Evolutionary conservation across 2,888 invertebrate genomes (phyloP), one percentile per base, ranked within the genome.

Genomic region (Dynastes hyllus): DNA sequence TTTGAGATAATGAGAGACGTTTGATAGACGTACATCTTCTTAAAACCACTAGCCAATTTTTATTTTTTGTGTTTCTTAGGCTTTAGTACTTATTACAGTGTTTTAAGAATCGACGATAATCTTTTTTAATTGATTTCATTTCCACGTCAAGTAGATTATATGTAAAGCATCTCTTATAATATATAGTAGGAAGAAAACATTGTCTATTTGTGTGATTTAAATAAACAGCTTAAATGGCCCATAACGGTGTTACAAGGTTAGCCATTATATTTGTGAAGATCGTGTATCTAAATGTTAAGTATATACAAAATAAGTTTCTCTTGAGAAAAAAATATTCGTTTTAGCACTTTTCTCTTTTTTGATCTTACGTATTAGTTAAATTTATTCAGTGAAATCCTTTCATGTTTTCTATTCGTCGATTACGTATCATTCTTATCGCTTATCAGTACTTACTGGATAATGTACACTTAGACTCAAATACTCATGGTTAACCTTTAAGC

Each of bases 1-100:
- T 93, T 94, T 85, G 93, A 94, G 86, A 85, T 94, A 58, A 89
- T 93, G 88, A 88, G 92, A 79, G 93, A 93, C 85, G 91, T 89
- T 76, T 81, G 75, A 80, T 80, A 22, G 45, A 61, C 73, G 73
- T 75, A 45, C 11, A 45, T 27, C 27, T 22, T 75, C 61, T 45
- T 61, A 40, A 61, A 58, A 75, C 13, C 50, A 61, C 45, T 75
- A 75, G 73, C 45, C 61, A 61, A 75, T 50, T 75, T 45, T 71
- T 70, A 37, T 71, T 51, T 71, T 55, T 55, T 63, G 27, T 63
- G 73, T 75, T 61, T 70, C 11, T 77, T 76, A 80, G 78, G 78
- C 78, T 79, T 78, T 80, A 80, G 80, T 80, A 80, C 80, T 80
- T 80, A 80, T 79, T 27, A 61, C 51, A 55, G 58, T 65, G 40